Base-by-base conservation (phyloP, 2,888 invertebrate genomes). In the Colostygia pectinataria region DNA sequence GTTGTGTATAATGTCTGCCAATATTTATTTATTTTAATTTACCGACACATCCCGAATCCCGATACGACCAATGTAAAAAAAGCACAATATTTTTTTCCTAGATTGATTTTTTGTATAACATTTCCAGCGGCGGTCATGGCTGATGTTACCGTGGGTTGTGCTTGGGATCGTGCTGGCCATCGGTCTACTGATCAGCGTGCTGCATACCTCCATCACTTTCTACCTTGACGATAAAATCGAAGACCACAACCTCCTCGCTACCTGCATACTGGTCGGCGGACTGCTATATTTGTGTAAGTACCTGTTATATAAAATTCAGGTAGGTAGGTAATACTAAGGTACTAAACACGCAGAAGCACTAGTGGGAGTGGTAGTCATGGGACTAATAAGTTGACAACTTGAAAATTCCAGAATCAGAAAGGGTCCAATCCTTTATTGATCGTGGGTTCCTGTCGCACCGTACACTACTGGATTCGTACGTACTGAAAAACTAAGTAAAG, bases 71-170 rank as follows among this genome's bases (percentile, higher is more conserved):
- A n/a, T n/a, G n/a, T n/a, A n/a, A n/a, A n/a, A n/a, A n/a, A n/a
- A 20, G 20, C 15, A 15, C 4, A 15, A 4, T 3, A 4, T 15
- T 25, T 25, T 3, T 27, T 1, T 5, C 27, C 10, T 1, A 27
- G 7, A 13, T 13, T 29, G 7, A 32, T 32, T 20, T 33, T 1
- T 10, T 9, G 10, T 10, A 1, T 33, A n/a, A 14, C 18, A 33
- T 29, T 31, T 46, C n/a, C 83, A 96, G 96, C 92, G 94, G 68
- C 95, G 95, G 68, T 94, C 95, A 67, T 95, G 94, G 85, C 79
- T 95, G 68, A 96, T 96, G 95, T 91, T 96, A 42, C 96, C 96
- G 4, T 96, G 95, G 95, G 95, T 97, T 25, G 92, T 95, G 36
- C 90, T 96, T 39, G 96, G 96, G 2, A 93, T 96, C 47, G 94